Evolutionary conservation across 2,797 vertebrate species (phyloP), one percentile per base, ranked within the genome.

Genomic region (Platyrinchus mystaceus): DNA sequence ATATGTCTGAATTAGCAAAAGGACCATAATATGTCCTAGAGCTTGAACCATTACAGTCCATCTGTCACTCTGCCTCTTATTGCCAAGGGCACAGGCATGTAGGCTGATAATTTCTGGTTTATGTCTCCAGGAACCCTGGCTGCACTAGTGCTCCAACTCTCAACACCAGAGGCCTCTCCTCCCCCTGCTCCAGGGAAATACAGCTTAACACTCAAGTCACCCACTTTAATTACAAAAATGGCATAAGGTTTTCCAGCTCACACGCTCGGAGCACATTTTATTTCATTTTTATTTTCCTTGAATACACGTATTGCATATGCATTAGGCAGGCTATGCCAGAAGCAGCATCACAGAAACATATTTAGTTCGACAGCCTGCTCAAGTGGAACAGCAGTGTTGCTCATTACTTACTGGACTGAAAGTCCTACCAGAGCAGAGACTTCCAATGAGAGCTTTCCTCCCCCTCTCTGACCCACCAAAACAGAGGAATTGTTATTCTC

Each of bases 361-460:
- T 82, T 90, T 94, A 89, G 94, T 89, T 78, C 4, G 84, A 95
- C 94, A 94, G 74, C 88, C 81, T 93, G 81, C 80, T 95, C 63
- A 89, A 96, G 92, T 74, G 81, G 88, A 96, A 95, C 84, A 74
- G 52, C 67, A 94, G 47, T 9, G 22, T n/a, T 90, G 55, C 69
- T 73, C 41, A 13, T 76, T 82, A 58, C 43, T 58, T 23, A 63
- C 30, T 43, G 37, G 67, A 63, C 44, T 84, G 58, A 58, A 94
- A 77, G 86, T 84, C 74, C 64, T 76, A 34, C 55, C 77, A 88
- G 56, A 66, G 74, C 62, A 79, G 56, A 74, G 39, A 9, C 70
- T 76, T 84, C 43, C n/a, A 84, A 1, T 2, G 5, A 66, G 50
- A 71, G 39, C 47, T 63, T 87, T 71, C 70, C 37, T 76, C 71